These are phyloP conservation scores for Imbricaverruca yamaguchii DNA, from an alignment of 2,888 invertebrate genomes.

Conservation along the genomic window DNA sequence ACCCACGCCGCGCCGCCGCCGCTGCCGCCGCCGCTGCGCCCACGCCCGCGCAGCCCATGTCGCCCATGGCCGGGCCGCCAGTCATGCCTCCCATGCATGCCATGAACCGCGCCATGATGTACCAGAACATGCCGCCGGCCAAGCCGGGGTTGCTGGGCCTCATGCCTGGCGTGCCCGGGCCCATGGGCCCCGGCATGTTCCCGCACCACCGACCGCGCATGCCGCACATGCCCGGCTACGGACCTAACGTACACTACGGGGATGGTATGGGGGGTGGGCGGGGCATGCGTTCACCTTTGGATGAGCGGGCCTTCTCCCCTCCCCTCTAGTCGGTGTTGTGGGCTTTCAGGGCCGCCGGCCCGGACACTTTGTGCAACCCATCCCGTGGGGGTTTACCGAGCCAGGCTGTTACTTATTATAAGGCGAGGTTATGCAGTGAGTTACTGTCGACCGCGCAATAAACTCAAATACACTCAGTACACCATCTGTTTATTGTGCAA, in stretches of 20 bases:
- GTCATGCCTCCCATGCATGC: neutral
- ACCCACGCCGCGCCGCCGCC: conserved; percentile 5
- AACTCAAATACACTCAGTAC: too few relatives aligned
- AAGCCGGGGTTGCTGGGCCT: conserved; percentile 1
- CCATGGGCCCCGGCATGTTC: neutral
- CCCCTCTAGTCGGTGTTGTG: neutral
- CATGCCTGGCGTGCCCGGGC: conserved; percentile 12
- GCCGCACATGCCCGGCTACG: neutral
- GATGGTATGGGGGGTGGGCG: neutral
- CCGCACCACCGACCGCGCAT: neutral
- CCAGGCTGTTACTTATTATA: too few relatives aligned
- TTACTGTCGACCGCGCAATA: too few relatives aligned
- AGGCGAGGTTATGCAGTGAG: too few relatives aligned
- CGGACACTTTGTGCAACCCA: too few relatives aligned
- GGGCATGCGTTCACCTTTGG: neutral
- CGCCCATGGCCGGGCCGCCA: neutral
- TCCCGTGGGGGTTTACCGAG: too few relatives aligned
- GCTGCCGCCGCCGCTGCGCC: neutral
- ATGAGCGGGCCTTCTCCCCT: neutral
- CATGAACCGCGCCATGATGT: neutral
- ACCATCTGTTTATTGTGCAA: too few relatives aligned
- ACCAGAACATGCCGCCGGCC: neutral
- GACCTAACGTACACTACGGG: neutral
- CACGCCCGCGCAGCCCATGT: too few relatives aligned
- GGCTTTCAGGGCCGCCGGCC: neutral